Evolutionary conservation across 2,797 vertebrate genomes (phyloP).

Genomic region (Platyrinchus mystaceus): DNA sequence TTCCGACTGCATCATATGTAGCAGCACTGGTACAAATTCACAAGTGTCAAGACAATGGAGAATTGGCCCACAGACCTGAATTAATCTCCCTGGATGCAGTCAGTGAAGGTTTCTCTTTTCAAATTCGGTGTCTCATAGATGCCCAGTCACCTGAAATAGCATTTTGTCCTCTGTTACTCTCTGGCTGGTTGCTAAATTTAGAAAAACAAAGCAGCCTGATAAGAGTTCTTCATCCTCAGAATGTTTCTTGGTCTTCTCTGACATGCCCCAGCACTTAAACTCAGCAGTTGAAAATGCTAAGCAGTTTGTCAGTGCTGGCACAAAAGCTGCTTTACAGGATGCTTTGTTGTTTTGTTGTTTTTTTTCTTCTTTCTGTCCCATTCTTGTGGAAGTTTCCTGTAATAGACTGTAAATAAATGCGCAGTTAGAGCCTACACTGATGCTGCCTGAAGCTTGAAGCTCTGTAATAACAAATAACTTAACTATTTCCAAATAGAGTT

Average conservation of each 20-base stretch:
- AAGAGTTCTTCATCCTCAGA: not conserved
- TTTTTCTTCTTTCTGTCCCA: not conserved
- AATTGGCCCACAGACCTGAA: not conserved
- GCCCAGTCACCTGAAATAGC: not conserved
- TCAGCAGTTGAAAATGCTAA: not conserved
- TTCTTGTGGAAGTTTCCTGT: not conserved
- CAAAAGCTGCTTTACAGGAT: not conserved
- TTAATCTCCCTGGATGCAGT: not conserved
- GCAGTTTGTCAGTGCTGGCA: not conserved
- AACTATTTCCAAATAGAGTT: not conserved
- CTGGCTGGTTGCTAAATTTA: not conserved
- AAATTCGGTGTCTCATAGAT: not conserved
- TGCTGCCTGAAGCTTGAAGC: not conserved
- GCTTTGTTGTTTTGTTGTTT: not conserved
- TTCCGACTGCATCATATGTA: not conserved
- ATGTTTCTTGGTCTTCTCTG: not conserved
- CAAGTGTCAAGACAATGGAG: not conserved
- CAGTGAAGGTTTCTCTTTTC: not conserved
- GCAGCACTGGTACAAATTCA: not conserved
- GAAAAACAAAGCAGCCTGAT: not conserved
- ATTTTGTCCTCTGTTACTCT: not conserved
- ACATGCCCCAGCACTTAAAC: not conserved
- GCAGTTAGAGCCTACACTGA: not conserved
- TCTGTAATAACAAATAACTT: not conserved
- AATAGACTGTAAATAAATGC: not conserved